A percentile compares a stretch with the other conserved stretches of the same genome.
These are phyloP conservation scores for Dendrolimus kikuchii DNA, from an alignment of 1,140 invertebrate genomes.

Conservation along the genomic window DNA sequence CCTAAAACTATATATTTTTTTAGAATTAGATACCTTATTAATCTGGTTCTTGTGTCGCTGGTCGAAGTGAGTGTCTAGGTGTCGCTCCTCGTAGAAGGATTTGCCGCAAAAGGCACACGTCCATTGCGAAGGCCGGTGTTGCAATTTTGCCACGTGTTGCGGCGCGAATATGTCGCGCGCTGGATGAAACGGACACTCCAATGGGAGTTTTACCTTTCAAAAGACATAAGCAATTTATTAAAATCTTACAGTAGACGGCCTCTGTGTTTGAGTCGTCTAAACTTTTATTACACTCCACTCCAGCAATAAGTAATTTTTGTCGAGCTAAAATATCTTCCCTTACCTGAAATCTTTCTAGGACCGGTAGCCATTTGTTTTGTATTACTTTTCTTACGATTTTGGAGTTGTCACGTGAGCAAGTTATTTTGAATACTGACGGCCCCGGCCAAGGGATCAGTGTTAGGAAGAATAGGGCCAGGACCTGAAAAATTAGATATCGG, in stretches of 20 bases:
- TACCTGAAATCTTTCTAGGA: slow-evolving; percentile 86
- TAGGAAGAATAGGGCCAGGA: slow-evolving; percentile 84
- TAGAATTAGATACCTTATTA: slow-evolving; percentile 78
- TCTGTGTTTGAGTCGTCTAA: too few relatives aligned
- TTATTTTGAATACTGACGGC: slow-evolving; percentile 87
- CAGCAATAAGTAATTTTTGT: too few relatives aligned
- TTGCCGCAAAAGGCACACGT: slow-evolving; percentile 94
- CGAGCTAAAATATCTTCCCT: not conserved
- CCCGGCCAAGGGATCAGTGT: slow-evolving; percentile 90
- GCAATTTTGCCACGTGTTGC: slow-evolving; percentile 86
- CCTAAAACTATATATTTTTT: too few relatives aligned
- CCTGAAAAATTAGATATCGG: slow-evolving; percentile 63
- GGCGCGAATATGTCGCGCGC: slow-evolving; percentile 89
- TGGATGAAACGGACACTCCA: slow-evolving; percentile 92
- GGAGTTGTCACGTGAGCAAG: slow-evolving; percentile 90
- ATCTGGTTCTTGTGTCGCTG: slow-evolving; percentile 89
- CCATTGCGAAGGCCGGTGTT: slow-evolving; percentile 90
- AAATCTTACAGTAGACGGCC: not conserved
- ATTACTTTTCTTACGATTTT: slow-evolving; percentile 91
- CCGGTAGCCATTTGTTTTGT: slow-evolving; percentile 91
- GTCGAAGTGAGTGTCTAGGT: slow-evolving; percentile 92
- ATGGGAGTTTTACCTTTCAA: slow-evolving; percentile 76
- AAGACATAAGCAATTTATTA: too few relatives aligned
- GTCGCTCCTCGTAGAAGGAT: slow-evolving; percentile 91
- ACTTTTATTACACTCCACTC: too few relatives aligned